These are phyloP conservation scores for Bettongia penicillata DNA, from an alignment of 2,113 vertebrate species.

Conservation along the genomic window DNA sequence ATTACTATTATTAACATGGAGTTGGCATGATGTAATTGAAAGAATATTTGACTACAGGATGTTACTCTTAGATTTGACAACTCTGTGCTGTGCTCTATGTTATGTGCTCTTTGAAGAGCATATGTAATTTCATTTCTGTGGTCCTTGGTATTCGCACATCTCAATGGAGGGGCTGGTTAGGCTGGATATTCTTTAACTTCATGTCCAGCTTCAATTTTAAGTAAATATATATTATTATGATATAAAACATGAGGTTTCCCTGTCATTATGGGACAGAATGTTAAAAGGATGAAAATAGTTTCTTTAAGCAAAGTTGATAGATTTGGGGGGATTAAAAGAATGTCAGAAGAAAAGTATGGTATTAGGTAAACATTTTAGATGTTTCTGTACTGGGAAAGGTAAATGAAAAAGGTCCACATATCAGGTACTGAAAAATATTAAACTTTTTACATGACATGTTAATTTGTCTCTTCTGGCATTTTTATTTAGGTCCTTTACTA, in stretches of 20 bases:
- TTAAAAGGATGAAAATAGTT: not conserved
- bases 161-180: not conserved
- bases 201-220: not conserved
- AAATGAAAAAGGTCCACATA: not conserved
- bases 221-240: not conserved
- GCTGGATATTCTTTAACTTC: not conserved
- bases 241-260: not conserved
- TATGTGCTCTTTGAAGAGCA: not conserved
- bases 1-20: not conserved
- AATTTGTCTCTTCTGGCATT: not conserved
- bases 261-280: not conserved
- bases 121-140: not conserved
- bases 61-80: not conserved
- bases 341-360: not conserved
- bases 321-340: not conserved
- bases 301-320: not conserved
- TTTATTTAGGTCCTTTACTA: not conserved
- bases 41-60: not conserved
- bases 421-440: not conserved
- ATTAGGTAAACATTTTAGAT: not conserved
- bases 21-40: not conserved
- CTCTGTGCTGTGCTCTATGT: not conserved
- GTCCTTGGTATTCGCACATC: not conserved
- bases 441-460: not conserved
- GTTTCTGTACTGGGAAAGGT: not conserved